Base-by-base conservation (phyloP, 2,797 vertebrate genomes). In the Eulemur rubriventer region DNA sequence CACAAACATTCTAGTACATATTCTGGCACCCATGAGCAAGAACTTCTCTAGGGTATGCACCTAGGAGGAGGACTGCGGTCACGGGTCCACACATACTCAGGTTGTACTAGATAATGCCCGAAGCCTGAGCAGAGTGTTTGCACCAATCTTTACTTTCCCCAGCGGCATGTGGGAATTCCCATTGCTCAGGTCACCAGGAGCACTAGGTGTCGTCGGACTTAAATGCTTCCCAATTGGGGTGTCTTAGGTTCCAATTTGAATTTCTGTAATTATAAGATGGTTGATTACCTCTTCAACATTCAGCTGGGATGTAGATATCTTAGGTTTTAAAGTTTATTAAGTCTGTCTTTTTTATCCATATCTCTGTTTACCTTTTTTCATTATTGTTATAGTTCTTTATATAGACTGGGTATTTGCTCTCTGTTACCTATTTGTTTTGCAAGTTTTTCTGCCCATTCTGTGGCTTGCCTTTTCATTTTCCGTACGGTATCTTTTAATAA, bases 81-180 rank as follows among this genome's bases (percentile, higher is more conserved):
- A 1, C 11, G 9, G 3, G 2, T n/a, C 7, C 16, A 26, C 43
- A 35, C 0, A 10, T 2, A 3, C 16, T 17, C 20, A 30, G 1
- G 1, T 52, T 85, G 81, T 10, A n/a, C 30, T 61, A 28, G 11
- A 7, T 41, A 12, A 46, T 61, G 10, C 3, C 50, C 14, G 11
- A 46, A 1, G 59, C 16, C 16, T n/a, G 7, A n/a, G 13, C 10
- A 33, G n/a, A 33, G 41, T 2, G 9, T 14, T 38, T 57, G 50
- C 18, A 26, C 26, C 26, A 17, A 22, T 43, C 30, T 78, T 48
- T 41, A 18, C 28, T 50, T 9, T 70, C 28, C 0, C 24, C 50
- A 12, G 2, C 8, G 52, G 28, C 6, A 2, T 33, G 12, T 2
- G 22, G 12, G 8, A 48, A 35, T 6, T 35, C 8, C 38, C 7